These are phyloP conservation scores for Phalacrocorax carbo DNA, from an alignment of 2,113 vertebrate genomes.

Conservation along the genomic window DNA sequence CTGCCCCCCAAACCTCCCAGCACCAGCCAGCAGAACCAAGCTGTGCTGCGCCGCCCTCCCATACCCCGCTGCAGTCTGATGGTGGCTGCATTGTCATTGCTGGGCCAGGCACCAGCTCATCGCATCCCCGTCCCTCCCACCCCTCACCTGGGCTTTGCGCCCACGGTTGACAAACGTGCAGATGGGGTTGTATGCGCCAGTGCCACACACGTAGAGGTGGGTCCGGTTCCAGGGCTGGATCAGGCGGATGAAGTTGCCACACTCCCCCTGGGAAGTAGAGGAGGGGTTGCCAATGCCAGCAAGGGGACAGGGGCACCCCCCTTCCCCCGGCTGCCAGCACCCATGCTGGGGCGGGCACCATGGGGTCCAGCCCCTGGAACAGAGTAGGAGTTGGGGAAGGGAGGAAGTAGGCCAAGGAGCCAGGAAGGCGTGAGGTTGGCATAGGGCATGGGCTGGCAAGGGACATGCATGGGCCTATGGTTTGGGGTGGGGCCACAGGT, in stretches of 20 bases:
- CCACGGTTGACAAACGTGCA: conserved; percentile 95
- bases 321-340: neutral
- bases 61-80: rapidly evolving
- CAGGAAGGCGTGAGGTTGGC: neutral
- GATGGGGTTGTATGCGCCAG: conserved; percentile 96
- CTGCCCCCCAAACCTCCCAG: neutral
- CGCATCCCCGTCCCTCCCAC: neutral
- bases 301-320: neutral
- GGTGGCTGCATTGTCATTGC: neutral
- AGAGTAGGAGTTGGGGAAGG: neutral
- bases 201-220: conserved; percentile 96
- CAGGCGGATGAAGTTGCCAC: conserved; percentile 97
- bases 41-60: rapidly evolving
- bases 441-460: no score
- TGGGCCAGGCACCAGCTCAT: rapidly evolving
- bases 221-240: conserved; percentile 99
- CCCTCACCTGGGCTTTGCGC: conserved; percentile 93
- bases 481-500: neutral
- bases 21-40: neutral
- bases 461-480: neutral
- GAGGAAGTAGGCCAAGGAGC: neutral
- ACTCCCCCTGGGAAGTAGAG: conserved; percentile 86
- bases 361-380: neutral
- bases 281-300: neutral
- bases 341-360: rapidly evolving